Evolutionary conservation across 2,113 vertebrate genomes (phyloP), one percentile per base, ranked within the genome.

Genomic region (Scalopus aquaticus): DNA sequence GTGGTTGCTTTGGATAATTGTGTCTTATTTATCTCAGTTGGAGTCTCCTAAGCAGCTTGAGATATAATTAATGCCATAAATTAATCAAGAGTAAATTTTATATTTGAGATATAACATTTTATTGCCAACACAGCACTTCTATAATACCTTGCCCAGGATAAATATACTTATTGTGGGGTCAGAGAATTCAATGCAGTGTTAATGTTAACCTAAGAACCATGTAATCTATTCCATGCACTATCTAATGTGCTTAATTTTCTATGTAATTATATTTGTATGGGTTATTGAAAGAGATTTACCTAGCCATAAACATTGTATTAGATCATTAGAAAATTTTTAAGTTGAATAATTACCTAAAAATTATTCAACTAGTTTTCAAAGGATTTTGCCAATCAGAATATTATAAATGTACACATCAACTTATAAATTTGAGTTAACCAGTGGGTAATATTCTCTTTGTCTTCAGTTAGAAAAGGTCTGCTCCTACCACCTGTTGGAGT

Each of bases 211-310:
- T 77, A 81, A 90, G 44, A 56, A 39, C 69, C 44, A 73, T 22
- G 44, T 3, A 49, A 42, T 44, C 5, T 26, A 44, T 12, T 67
- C 44, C 5, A 62, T 6, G 51, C 6, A 72, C 35, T 35, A 73
- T 28, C 58, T 58, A 84, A 84, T 44, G 44, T 44, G 9, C 9
- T 44, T 44, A 44, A 44, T 44, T 44, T 51, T 22, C 73, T 80
- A 20, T 39, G 64, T n/a, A 77, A 64, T 5, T 78, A 4, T 56
- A 28, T 73, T 69, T 79, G 13, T 16, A 30, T 85, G 7, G 30
- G 44, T 70, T 78, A 80, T 37, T 89, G 4, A 80, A 8, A 94
- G 79, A 84, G n/a, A 67, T 69, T 92, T 85, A 51, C n/a, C 67
- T 69, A 85, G 22, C 32, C 16, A 92, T 70, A 62, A 67, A 26